A percentile compares a stretch with the other conserved stretches of the same genome.
phyloP scores from a whole-genome alignment of 2,113 vertebrate genomes.

The Varanus komodoensis region DNA sequence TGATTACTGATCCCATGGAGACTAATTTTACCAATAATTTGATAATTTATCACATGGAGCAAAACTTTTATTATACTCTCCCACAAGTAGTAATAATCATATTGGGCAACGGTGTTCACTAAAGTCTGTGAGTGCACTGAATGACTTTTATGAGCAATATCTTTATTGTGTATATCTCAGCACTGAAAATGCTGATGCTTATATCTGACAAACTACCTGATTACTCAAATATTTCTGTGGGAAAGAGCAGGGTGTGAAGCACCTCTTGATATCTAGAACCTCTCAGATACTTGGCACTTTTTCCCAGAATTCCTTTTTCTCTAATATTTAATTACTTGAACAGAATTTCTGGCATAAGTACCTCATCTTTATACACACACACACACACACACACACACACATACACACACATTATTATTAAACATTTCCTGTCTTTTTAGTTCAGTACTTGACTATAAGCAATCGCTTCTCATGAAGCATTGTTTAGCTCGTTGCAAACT shows the following conservation, averaged over 20 bases:
- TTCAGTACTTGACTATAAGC: constrained; percentile 7
- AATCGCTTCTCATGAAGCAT: constrained; percentile 47
- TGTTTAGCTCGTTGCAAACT: constrained; percentile 55
- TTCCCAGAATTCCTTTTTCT: constrained; percentile 46
- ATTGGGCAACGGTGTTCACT: not conserved
- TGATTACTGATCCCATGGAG: not conserved
- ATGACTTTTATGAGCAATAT: not conserved
- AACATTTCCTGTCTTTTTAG: constrained; percentile 42
- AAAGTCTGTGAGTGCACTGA: not conserved
- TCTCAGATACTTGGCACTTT: constrained; percentile 26
- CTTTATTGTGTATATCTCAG: not conserved
- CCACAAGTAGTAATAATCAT: not conserved
- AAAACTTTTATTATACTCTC: not conserved
- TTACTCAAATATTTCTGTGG: not conserved
- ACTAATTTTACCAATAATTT: not conserved
- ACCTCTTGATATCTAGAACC: not conserved
- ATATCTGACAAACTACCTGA: not conserved
- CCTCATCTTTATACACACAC: constrained; percentile 34
- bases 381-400: not conserved
- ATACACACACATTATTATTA: constrained; percentile 9
- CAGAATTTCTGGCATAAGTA: constrained; percentile 22
- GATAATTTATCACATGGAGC: not conserved
- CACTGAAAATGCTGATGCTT: not conserved
- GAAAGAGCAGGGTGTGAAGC: not conserved
- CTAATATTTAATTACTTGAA: constrained; percentile 35